Conservation (phyloP, 2,113 vertebrate species). For the Syngnathus floridae region DNA sequence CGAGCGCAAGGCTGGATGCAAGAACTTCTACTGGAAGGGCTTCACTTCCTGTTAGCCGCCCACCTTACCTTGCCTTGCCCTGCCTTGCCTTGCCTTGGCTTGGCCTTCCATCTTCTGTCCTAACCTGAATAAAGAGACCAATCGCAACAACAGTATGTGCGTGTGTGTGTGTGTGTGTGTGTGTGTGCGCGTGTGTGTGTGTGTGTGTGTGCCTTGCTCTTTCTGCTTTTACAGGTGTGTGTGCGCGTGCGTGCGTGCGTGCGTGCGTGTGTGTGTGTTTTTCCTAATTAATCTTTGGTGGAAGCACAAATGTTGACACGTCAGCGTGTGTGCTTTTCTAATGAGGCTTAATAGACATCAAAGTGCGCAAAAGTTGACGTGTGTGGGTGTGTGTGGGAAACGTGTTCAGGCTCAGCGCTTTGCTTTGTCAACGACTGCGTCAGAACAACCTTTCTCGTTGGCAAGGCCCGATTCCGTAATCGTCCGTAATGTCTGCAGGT, state of each 20-base stretch:
- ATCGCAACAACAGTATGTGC: too few relatives aligned
- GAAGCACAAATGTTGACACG: conserved; percentile 19
- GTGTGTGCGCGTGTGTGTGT: not conserved
- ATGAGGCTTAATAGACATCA: not conserved
- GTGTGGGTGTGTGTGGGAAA: not conserved
- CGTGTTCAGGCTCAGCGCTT: too few relatives aligned
- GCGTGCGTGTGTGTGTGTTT: not conserved
- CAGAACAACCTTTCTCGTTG: too few relatives aligned
- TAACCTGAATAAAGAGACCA: too few relatives aligned
- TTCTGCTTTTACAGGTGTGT: too few relatives aligned
- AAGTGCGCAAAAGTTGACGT: conserved; percentile 25
- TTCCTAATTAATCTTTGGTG: conserved; percentile 43
- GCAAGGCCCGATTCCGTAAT: too few relatives aligned
- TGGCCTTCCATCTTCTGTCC: not conserved
- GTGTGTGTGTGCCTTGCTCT: not conserved
- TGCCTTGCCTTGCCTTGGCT: too few relatives aligned
- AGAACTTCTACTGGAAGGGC: conserved; percentile 79
- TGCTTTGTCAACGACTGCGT: too few relatives aligned
- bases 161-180: not conserved
- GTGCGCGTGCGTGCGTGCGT: not conserved
- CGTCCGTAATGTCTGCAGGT: too few relatives aligned
- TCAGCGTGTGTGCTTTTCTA: not conserved
- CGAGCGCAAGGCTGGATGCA: conserved; percentile 73
- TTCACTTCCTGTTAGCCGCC: conserved; percentile 67
- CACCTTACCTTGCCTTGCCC: not conserved